These are phyloP conservation scores for Phocoena phocoena DNA, from an alignment of 2,113 vertebrate genomes.

Conservation along the genomic window DNA sequence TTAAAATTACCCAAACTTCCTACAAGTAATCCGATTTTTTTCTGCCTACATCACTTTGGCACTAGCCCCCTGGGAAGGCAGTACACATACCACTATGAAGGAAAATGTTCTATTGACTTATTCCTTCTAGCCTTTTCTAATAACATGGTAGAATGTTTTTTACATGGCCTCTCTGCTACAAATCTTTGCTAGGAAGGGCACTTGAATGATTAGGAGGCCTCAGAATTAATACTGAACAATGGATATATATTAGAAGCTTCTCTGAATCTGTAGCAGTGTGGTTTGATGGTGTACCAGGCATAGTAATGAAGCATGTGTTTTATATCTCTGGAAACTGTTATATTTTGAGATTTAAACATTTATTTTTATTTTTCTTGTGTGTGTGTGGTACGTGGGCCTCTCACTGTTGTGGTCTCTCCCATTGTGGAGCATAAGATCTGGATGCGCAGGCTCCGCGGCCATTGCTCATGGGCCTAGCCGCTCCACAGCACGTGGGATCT, in stretches of 20 bases:
- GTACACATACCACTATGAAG: neutral
- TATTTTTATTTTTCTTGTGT: no score
- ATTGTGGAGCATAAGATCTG: no score
- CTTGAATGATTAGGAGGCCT: neutral
- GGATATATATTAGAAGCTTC: neutral
- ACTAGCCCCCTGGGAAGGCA: neutral
- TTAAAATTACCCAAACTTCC: neutral
- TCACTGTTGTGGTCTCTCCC: no score
- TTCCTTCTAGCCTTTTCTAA: conserved; percentile 13
- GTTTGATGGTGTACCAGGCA: neutral
- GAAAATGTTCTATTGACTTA: neutral
- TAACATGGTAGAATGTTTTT: neutral
- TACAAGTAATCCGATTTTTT: neutral
- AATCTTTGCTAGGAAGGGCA: neutral
- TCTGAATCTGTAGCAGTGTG: neutral
- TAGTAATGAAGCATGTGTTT: neutral
- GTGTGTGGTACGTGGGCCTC: no score
- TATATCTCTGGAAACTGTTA: neutral
- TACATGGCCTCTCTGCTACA: neutral
- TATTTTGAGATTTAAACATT: neutral
- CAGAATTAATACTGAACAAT: neutral
- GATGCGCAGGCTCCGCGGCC: no score
- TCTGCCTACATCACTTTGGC: neutral
- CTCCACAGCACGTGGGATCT: no score
- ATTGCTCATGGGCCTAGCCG: no score